phyloP scores from a whole-genome alignment of 2,888 invertebrate genomes.

The Orgyia antiqua region DNA sequence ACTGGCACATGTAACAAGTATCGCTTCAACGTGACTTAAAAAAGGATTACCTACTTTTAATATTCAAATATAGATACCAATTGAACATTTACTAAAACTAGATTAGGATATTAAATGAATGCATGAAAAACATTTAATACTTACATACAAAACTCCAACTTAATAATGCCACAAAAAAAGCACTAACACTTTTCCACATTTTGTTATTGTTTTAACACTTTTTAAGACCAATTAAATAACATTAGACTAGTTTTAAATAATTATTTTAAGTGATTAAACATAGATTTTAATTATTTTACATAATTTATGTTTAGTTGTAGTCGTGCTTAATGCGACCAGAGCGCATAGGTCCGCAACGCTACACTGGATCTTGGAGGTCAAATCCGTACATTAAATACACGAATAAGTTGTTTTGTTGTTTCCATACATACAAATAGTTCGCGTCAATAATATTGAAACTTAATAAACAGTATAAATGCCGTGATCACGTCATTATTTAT shows the following conservation, averaged over 20 bases:
- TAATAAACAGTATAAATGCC: too few relatives aligned
- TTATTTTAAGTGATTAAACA: too few relatives aligned
- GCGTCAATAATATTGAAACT: conserved; percentile 28
- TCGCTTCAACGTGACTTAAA: too few relatives aligned
- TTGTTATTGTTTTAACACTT: conserved; percentile 21
- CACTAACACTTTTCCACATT: conserved; percentile 35
- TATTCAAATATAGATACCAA: too few relatives aligned
- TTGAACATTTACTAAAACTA: too few relatives aligned
- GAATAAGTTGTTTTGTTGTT: conserved; percentile 42
- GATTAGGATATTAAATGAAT: too few relatives aligned
- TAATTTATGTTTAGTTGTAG: too few relatives aligned
- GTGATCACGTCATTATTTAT: too few relatives aligned
- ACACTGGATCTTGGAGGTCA: conserved; percentile 68
- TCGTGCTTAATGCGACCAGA: conserved; percentile 22
- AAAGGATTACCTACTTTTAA: too few relatives aligned
- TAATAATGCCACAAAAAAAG: conserved; percentile 38
- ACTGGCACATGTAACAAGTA: too few relatives aligned
- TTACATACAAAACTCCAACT: conserved; percentile 42
- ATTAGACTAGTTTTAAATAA: conserved; percentile 8
- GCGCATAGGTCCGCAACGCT: conserved; percentile 33
- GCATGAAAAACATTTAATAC: too few relatives aligned
- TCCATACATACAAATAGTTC: conserved; percentile 40
- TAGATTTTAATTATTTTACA: too few relatives aligned
- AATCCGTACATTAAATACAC: conserved; percentile 51
- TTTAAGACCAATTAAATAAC: conserved; percentile 10